These are phyloP conservation scores for Actinostola sp. DNA, from an alignment of 92 coral and sea anemone genomes.

Conservation along the genomic window DNA sequence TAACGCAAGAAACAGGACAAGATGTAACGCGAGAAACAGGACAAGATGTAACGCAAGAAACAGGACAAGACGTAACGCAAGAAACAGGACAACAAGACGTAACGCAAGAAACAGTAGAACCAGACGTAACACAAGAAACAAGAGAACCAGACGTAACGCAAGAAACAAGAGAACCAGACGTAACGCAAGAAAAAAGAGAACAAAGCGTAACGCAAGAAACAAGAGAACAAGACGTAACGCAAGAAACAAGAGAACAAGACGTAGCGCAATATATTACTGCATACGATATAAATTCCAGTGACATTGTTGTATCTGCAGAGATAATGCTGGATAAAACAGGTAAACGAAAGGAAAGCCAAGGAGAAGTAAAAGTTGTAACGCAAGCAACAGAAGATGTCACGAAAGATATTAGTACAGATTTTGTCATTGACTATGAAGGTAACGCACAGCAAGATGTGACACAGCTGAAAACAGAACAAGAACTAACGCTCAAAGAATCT, in stretches of 20 bases:
- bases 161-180: not conserved
- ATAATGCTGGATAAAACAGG: not conserved
- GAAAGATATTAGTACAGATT: no score
- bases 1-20: no score
- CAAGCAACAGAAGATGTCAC: slow-evolving; percentile 9
- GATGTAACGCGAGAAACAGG: not conserved
- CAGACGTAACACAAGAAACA: not conserved
- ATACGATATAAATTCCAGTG: no score
- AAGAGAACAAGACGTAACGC: not conserved
- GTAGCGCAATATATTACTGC: not conserved
- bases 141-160: not conserved
- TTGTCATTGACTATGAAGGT: no score
- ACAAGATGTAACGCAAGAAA: not conserved
- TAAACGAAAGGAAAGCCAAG: not conserved
- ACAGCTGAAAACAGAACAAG: not conserved
- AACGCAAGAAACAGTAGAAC: not conserved
- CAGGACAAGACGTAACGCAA: not conserved
- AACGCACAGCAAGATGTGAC: slow-evolving; percentile 14
- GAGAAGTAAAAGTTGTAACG: not conserved
- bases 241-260: not conserved
- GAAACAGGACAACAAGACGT: not conserved
- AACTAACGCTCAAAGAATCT: not conserved
- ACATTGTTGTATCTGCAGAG: no score
- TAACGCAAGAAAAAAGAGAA: not conserved
- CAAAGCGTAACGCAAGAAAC: slow-evolving; percentile 2